Percentiles rank a stretch among this genome's conserved stretches.
Evolutionary conservation across 64 coral and sea anemone genomes (phyloP).

Genomic region (Montipora cactus): DNA sequence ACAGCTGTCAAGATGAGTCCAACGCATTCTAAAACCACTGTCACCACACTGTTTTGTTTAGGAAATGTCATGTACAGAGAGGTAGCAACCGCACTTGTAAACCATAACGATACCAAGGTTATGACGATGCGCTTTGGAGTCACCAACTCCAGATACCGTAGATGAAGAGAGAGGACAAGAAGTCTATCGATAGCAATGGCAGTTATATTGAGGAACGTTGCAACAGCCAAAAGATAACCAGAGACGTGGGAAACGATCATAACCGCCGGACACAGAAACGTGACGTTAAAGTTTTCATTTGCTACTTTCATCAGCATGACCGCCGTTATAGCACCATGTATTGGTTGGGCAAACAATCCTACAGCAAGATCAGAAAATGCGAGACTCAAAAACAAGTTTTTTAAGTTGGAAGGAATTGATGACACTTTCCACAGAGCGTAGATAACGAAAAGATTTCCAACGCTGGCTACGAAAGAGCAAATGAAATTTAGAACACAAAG

Average conservation of each 20-base stretch:
- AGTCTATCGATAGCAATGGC: slow-evolving; percentile 45
- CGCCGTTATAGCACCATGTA: not conserved
- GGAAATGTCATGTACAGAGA: slow-evolving; percentile 2
- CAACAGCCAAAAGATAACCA: not conserved
- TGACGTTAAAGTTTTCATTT: not conserved
- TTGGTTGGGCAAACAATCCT: slow-evolving; percentile 25
- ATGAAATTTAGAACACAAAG: not conserved
- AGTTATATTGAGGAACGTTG: slow-evolving; percentile 31
- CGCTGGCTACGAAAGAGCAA: not conserved
- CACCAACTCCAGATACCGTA: slow-evolving; percentile 18
- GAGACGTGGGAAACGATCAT: too few relatives aligned
- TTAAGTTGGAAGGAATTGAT: not conserved
- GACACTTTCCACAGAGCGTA: not conserved
- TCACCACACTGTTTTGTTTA: not conserved
- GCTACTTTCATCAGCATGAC: not conserved
- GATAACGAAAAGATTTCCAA: not conserved
- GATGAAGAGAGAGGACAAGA: slow-evolving; percentile 46
- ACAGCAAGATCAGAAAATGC: slow-evolving; percentile 41
- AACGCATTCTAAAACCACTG: not conserved
- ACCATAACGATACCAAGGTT: not conserved
- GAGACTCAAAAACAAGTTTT: not conserved
- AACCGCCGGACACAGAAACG: not conserved
- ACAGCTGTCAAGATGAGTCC: not conserved
- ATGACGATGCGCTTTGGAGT: not conserved
- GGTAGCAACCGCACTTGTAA: not conserved